A percentile compares a stretch with the other conserved stretches of the same genome.
phyloP scores from a whole-genome alignment of 2,888 invertebrate species.

The Nemapogon koenigi region DNA sequence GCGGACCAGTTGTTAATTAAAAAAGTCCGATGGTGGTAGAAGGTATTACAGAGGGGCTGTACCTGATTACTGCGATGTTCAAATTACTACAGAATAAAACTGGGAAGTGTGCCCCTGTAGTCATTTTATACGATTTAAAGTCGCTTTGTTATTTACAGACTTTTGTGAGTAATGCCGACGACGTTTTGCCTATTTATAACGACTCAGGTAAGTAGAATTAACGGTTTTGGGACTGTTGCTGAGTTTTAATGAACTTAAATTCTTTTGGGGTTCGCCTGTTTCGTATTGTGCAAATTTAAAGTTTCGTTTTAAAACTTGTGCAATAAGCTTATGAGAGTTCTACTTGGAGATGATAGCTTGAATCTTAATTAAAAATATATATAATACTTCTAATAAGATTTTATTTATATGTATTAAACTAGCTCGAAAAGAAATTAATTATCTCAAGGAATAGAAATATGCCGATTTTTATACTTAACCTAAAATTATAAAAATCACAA shows the following conservation, averaged over 20 bases:
- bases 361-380: no score
- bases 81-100: background rate
- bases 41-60: conserved; percentile 22
- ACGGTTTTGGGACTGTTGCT: conserved; percentile 5
- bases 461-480: no score
- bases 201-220: conserved; percentile 10
- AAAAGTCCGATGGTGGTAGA: conserved; percentile 24
- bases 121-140: conserved; percentile 14
- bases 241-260: conserved; percentile 8
- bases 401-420: no score
- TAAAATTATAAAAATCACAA: no score
- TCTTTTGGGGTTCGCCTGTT: background rate
- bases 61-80: conserved; percentile 20
- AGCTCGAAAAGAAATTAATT: no score
- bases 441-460: no score
- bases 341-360: background rate
- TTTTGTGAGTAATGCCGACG: conserved; percentile 10
- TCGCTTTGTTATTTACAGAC: conserved; percentile 13
- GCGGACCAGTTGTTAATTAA: conserved; percentile 25
- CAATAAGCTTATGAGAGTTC: background rate
- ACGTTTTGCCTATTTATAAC: conserved; percentile 4
- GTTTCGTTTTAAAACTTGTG: background rate
- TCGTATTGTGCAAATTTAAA: background rate
- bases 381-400: no score
- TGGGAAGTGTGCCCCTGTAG: conserved; percentile 4